Evolutionary conservation across 2,113 vertebrate genomes (phyloP).

Genomic region (Ramphastos sulfuratus): DNA sequence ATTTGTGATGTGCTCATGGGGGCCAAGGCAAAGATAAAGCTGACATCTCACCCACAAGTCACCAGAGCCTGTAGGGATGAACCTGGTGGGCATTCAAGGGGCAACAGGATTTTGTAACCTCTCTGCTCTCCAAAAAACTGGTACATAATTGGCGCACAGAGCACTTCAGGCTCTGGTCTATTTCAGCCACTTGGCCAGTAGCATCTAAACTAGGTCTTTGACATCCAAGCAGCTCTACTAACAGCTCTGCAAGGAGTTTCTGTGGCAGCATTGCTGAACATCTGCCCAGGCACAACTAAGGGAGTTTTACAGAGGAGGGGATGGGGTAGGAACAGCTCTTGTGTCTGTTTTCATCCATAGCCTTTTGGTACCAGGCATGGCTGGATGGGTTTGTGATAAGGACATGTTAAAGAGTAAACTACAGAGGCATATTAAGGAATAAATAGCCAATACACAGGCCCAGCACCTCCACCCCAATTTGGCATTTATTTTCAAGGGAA

Average conservation of each 20-base stretch:
- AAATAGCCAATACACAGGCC: not conserved
- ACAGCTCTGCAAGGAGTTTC: not conserved
- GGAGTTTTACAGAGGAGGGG: not conserved
- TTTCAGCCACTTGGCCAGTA: not conserved
- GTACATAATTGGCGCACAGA: rapidly evolving
- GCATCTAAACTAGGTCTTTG: not conserved
- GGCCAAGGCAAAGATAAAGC: not conserved
- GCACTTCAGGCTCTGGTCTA: not conserved
- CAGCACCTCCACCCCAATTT: not conserved
- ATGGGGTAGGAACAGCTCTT: not conserved
- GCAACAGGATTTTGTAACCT: not conserved
- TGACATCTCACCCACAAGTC: not conserved
- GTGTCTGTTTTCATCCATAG: not conserved
- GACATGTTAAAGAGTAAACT: not conserved
- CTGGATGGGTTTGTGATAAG: not conserved
- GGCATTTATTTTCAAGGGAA: not conserved
- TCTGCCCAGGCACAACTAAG: not conserved
- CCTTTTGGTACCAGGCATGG: rapidly evolving
- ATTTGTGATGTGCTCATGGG: rapidly evolving
- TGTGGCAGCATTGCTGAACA: not conserved
- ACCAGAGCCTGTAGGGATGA: too few species aligned
- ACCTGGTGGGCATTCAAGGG: not conserved
- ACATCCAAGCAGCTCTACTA: not conserved
- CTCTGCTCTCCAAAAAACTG: not conserved
- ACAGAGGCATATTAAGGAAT: not conserved